phyloP scores from a whole-genome alignment of 2,797 vertebrate species.

The Gastrophryne carolinensis region DNA sequence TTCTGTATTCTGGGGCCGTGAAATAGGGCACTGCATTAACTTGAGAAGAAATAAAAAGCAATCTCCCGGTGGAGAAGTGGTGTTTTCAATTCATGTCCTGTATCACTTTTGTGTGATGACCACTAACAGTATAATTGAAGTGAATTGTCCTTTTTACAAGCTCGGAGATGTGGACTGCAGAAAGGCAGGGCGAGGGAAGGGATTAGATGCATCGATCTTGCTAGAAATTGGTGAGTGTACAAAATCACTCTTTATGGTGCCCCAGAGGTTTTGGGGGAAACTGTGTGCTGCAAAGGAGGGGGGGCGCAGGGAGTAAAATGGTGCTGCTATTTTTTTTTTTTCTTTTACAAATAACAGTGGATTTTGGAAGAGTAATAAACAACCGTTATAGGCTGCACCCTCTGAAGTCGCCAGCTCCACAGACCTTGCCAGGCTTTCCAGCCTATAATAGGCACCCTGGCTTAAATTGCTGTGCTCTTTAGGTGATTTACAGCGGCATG shows the following conservation, averaged over 20 bases:
- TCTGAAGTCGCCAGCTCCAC: too few species aligned
- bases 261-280: not conserved
- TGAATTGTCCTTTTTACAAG: slow-evolving; percentile 51
- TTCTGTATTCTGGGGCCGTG: slow-evolving; percentile 57
- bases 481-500: too few species aligned
- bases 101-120: slow-evolving; percentile 43
- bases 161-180: slow-evolving; percentile 34
- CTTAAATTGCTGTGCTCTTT: too few species aligned
- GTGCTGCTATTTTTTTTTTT: too few species aligned
- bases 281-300: not conserved
- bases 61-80: slow-evolving; percentile 61
- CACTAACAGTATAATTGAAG: slow-evolving; percentile 50
- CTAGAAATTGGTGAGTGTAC: slow-evolving; percentile 18
- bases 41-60: slow-evolving; percentile 57
- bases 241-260: not conserved
- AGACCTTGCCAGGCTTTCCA: too few species aligned
- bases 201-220: slow-evolving; percentile 31
- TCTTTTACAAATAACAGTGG: too few species aligned
- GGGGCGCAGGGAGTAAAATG: too few species aligned
- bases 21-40: slow-evolving; percentile 58
- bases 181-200: slow-evolving; percentile 25
- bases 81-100: slow-evolving; percentile 53
- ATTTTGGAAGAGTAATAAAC: too few species aligned
- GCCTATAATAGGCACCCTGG: too few species aligned
- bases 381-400: too few species aligned